Percentiles rank a stretch among this genome's conserved stretches.
Conservation (phyloP, 2,888 invertebrate genomes). For the Pterostichus niger region DNA sequence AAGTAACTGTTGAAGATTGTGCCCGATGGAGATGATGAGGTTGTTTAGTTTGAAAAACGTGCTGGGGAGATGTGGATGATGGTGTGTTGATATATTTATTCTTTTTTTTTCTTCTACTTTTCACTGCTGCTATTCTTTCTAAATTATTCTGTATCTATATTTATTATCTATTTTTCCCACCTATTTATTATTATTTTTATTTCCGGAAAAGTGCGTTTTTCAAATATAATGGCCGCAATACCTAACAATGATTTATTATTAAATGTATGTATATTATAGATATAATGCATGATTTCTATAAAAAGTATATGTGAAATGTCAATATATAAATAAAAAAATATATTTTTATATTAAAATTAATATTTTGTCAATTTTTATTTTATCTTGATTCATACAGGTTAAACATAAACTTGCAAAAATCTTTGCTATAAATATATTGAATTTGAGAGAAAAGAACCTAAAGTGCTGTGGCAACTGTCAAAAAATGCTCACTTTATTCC, state of each 20-base stretch:
- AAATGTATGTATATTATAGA: slow-evolving; percentile 44
- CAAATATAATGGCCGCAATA: slow-evolving; percentile 11
- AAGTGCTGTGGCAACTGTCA: too few relatives aligned
- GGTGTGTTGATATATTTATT: too few relatives aligned
- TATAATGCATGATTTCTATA: slow-evolving; percentile 27
- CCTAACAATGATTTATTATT: slow-evolving; percentile 21
- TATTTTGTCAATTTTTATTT: not conserved
- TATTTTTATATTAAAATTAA: slow-evolving; percentile 26
- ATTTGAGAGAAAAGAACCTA: too few relatives aligned
- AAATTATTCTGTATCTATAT: not conserved
- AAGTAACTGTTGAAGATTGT: slow-evolving; percentile 59
- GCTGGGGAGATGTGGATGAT: not conserved
- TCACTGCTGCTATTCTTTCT: not conserved
- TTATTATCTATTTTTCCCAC: slow-evolving; percentile 51
- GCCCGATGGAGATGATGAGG: slow-evolving; percentile 15
- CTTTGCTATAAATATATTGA: too few relatives aligned
- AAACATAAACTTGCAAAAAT: too few relatives aligned
- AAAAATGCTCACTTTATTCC: too few relatives aligned
- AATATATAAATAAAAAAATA: slow-evolving; percentile 22
- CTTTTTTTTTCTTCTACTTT: not conserved
- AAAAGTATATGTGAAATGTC: slow-evolving; percentile 20
- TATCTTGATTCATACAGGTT: too few relatives aligned
- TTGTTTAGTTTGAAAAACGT: slow-evolving; percentile 16
- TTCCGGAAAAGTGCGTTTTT: slow-evolving; percentile 11
- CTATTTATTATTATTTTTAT: slow-evolving; percentile 9